Base-by-base conservation (phyloP, 2,888 invertebrate genomes). In the Drosophila anceps region DNA sequence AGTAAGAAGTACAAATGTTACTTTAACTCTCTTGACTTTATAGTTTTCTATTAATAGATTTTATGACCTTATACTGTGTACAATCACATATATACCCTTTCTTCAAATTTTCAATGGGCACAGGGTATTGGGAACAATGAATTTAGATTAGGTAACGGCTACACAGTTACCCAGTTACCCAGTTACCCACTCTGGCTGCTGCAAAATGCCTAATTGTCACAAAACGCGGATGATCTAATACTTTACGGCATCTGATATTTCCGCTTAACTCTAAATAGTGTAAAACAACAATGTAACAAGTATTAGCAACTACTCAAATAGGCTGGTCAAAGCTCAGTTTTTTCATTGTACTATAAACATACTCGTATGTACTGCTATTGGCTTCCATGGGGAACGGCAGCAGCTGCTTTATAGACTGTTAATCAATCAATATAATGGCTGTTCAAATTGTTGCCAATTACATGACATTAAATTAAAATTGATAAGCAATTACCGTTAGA, bases 201-300 rank as follows among this genome's bases (percentile, higher is more conserved):
- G 24, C 41, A 43, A 69, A 68, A 46, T 58, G 73, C 63, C 69
- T 85, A 82, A 82, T 82, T 82, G 82, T 71, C 67, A 69, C 55
- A 69, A 39, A 76, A 63, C 77, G 51, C 37, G 48, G 74, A 82
- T 85, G 82, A 82, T 76, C 81, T 83, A 87, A 82, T 71, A 54
- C 64, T 50, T 29, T 27, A n/a, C 43, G 58, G 31, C 44, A 51
- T 66, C 74, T 74, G 81, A 80, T 84, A 84, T 83, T 88, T 88
- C 82, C 88, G 80, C 67, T 64, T 44, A 44, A 54, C 31, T 50
- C 71, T 84, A 79, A 83, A 76, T 71, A 67, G 63, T 57, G 73
- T 44, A 39, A 46, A 71, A 43, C 39, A 61, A 72, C 72, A 76
- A 46, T 69, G 83, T 74, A 80, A 72, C 58, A 51, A 27, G 43